Conservation (phyloP, 2,797 vertebrate species). For the Myotis vivesi region DNA sequence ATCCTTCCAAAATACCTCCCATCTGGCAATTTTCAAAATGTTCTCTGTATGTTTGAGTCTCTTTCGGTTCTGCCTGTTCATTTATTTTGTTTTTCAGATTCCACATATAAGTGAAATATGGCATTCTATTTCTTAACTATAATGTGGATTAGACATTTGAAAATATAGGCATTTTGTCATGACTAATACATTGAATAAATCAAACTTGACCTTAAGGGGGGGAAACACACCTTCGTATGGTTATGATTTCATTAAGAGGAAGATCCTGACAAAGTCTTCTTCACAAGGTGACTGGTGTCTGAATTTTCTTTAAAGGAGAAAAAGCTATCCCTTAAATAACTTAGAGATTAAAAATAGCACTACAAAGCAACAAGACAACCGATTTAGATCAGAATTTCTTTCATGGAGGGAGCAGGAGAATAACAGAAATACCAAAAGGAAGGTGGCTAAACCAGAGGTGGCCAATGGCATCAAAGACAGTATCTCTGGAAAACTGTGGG, state of each 20-base stretch:
- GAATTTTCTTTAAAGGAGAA: conserved; percentile 19
- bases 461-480: not conserved
- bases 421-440: not conserved
- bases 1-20: not conserved
- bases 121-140: conserved; percentile 1
- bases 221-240: not conserved
- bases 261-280: not conserved
- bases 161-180: not conserved
- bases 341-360: not conserved
- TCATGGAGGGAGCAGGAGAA: not conserved
- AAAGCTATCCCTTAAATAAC: not conserved
- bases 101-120: not conserved
- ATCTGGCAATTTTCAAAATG: not conserved
- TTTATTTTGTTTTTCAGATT: not conserved
- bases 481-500: not conserved
- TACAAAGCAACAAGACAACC: not conserved
- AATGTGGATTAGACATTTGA: not conserved
- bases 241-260: not conserved
- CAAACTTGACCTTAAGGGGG: not conserved
- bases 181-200: not conserved
- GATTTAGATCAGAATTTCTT: not conserved
- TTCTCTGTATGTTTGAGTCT: not conserved
- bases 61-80: not conserved
- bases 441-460: not conserved
- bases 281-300: not conserved